These are phyloP conservation scores for Calvadosia cruxmelitensis DNA, from an alignment of 30 jellyfish, hydroid and myxozoan species.

Conservation along the genomic window DNA sequence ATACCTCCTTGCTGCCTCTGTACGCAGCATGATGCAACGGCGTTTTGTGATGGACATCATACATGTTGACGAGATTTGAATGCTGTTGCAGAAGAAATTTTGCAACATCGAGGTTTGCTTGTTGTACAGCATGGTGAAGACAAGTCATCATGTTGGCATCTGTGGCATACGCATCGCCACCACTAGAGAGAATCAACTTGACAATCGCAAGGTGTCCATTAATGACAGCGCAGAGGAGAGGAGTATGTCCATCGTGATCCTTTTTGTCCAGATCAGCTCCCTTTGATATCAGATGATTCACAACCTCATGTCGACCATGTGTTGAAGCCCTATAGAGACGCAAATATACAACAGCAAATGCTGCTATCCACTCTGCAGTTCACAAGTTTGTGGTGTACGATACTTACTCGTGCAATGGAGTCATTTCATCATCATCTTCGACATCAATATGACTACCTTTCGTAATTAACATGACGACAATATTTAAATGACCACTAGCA, in stretches of 20 bases:
- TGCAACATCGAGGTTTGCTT: neutral
- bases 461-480: neutral
- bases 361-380: too few relatives aligned
- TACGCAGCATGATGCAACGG: neutral
- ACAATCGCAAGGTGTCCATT: neutral
- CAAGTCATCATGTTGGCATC: slow-evolving; percentile 7
- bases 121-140: slow-evolving; percentile 12
- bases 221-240: slow-evolving; percentile 4
- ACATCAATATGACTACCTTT: neutral
- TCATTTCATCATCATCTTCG: neutral
- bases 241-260: slow-evolving; percentile 15
- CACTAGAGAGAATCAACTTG: neutral
- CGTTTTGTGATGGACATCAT: neutral
- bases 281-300: neutral
- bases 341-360: too few relatives aligned
- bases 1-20: neutral
- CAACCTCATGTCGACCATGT: neutral
- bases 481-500: neutral
- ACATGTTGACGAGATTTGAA: neutral
- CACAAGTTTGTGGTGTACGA: too few relatives aligned
- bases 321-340: too few relatives aligned
- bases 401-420: slow-evolving; percentile 14
- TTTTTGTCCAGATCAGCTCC: slow-evolving; percentile 3
- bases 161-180: slow-evolving; percentile 4
- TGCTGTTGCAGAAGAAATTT: neutral